A percentile compares a stretch with the other conserved stretches of the same genome.
Evolutionary conservation across 2,888 invertebrate species (phyloP).

Genomic region (Melinaea marsaeus): DNA sequence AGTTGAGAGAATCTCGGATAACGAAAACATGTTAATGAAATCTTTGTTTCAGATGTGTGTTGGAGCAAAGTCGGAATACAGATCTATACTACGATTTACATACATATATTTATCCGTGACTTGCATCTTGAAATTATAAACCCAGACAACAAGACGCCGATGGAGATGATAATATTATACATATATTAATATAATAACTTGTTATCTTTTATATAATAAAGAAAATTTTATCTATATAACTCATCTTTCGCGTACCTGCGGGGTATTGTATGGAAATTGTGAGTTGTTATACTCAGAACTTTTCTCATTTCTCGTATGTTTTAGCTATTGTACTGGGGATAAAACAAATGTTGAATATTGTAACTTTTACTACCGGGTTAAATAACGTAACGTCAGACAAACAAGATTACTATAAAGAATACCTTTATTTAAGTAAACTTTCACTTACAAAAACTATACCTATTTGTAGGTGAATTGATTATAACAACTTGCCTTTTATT

Average conservation of each 20-base stretch:
- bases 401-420: slow-evolving; percentile 1
- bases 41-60: slow-evolving; percentile 51
- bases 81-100: slow-evolving; percentile 48
- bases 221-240: slow-evolving; percentile 42
- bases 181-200: not conserved
- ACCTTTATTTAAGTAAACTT: slow-evolving; percentile 38
- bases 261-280: slow-evolving; percentile 54
- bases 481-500: slow-evolving; percentile 8
- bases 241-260: slow-evolving; percentile 54
- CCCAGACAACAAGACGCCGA: slow-evolving; percentile 60
- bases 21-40: slow-evolving; percentile 47
- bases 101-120: slow-evolving; percentile 65
- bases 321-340: slow-evolving; percentile 37
- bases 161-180: not conserved
- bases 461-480: slow-evolving; percentile 15
- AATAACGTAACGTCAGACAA: slow-evolving; percentile 28
- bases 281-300: slow-evolving; percentile 50
- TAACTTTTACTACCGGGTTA: slow-evolving; percentile 35
- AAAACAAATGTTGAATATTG: slow-evolving; percentile 39
- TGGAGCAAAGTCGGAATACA: slow-evolving; percentile 31
- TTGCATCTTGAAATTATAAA: slow-evolving; percentile 52
- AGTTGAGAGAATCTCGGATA: slow-evolving; percentile 40
- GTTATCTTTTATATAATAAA: slow-evolving; percentile 40
- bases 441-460: slow-evolving; percentile 52
- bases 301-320: slow-evolving; percentile 44